Percentiles rank a stretch among this genome's conserved stretches.
Evolutionary conservation across 2,113 vertebrate genomes (phyloP).

Genomic region (Brachyistius frenatus): DNA sequence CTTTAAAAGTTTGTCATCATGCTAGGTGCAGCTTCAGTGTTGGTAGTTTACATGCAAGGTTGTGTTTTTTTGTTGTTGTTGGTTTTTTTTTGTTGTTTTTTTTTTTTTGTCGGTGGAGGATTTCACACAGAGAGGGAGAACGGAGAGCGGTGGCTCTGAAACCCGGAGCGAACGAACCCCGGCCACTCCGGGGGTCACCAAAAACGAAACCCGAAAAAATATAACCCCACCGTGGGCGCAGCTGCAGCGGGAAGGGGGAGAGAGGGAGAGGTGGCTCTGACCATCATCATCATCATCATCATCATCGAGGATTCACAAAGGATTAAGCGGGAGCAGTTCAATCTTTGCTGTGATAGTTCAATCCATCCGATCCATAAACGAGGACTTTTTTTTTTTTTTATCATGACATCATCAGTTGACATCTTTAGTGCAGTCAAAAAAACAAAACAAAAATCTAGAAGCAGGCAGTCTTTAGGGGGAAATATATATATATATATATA

Average conservation of each 20-base stretch:
- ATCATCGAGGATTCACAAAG: conserved; percentile 59
- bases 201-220: conserved; percentile 1
- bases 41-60: conserved; percentile 83
- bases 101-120: conserved; percentile 61
- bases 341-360: conserved; percentile 69
- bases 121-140: conserved; percentile 34
- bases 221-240: conserved; percentile 24
- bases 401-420: conserved; percentile 86
- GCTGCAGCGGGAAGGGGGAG: conserved; percentile 1
- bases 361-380: conserved; percentile 39
- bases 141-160: conserved; percentile 17
- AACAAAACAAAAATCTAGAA: conserved; percentile 49
- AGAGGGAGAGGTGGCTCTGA: conserved; percentile 16
- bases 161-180: conserved; percentile 28
- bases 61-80: conserved; percentile 67
- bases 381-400: conserved; percentile 25
- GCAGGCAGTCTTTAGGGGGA: conserved; percentile 65
- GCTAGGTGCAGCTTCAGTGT: conserved; percentile 87
- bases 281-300: neutral
- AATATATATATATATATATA: too few species aligned
- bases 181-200: conserved; percentile 36
- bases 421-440: conserved; percentile 83
- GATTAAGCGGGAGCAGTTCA: conserved; percentile 70
- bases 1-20: conserved; percentile 85
- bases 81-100: conserved; percentile 66